Conservation (phyloP, 2,113 vertebrate genomes). For the Muntiacus muntjak region DNA sequence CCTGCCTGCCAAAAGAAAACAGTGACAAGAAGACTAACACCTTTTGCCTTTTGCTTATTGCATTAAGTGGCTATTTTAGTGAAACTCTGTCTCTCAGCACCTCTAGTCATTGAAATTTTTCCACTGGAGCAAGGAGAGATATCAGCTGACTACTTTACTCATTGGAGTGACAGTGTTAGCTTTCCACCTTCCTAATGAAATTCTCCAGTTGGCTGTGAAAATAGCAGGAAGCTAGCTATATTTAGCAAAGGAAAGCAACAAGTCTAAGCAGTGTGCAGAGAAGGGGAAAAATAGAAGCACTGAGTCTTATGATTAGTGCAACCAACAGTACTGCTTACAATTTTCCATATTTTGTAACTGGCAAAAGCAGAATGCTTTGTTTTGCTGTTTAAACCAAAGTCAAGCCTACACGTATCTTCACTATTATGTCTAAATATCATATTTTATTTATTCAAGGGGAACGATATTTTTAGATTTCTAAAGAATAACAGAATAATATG, state of each 20-base stretch:
- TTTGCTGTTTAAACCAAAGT: conserved; percentile 2
- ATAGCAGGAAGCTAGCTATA: conserved; percentile 61
- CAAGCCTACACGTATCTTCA: neutral
- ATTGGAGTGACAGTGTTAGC: conserved; percentile 57
- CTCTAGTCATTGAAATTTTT: conserved; percentile 55
- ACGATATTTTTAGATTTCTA: conserved; percentile 1
- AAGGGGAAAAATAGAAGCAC: conserved; percentile 49
- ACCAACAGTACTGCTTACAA: neutral
- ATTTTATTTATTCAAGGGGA: neutral
- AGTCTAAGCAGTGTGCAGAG: neutral
- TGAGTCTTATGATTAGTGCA: conserved; percentile 37
- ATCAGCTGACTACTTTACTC: conserved; percentile 69
- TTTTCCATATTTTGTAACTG: conserved; percentile 46
- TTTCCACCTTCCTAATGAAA: conserved; percentile 73
- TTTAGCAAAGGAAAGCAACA: conserved; percentile 67
- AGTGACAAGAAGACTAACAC: neutral
- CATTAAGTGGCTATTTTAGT: conserved; percentile 24
- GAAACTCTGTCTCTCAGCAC: conserved; percentile 37
- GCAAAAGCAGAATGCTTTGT: neutral
- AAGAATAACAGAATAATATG: conserved; percentile 19
- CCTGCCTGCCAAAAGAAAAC: neutral
- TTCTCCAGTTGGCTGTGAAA: conserved; percentile 66
- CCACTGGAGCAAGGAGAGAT: conserved; percentile 54
- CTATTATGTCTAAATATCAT: conserved; percentile 27
- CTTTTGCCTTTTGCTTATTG: neutral